A percentile compares a stretch with the other conserved stretches of the same genome.
Conservation (phyloP, 2,888 invertebrate genomes). For the Philereme transversata region DNA sequence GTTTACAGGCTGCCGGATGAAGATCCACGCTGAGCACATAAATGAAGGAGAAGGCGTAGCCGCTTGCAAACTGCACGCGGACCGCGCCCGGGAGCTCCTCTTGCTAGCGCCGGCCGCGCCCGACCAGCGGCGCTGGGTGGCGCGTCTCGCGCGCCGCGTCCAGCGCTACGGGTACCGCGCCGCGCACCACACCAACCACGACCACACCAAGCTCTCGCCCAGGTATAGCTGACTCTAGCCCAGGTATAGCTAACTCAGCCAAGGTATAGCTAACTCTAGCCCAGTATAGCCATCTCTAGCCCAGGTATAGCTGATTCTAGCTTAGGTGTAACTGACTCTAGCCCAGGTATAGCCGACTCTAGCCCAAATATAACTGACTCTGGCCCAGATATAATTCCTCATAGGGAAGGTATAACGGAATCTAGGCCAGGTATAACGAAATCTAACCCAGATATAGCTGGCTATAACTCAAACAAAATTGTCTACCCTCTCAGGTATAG, state of each 20-base stretch:
- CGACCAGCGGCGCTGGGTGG: constrained; percentile 97
- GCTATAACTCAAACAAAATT: constrained; percentile 52
- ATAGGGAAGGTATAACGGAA: constrained; percentile 30
- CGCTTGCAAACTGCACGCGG: constrained; percentile 98
- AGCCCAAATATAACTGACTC: constrained; percentile 59
- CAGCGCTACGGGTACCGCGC: constrained; percentile 97
- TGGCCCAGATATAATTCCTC: constrained; percentile 47
- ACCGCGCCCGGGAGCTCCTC: constrained; percentile 97
- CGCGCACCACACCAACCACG: constrained; percentile 85
- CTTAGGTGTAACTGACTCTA: constrained; percentile 51
- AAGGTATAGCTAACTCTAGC: constrained; percentile 50
- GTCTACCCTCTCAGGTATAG: constrained; percentile 55
- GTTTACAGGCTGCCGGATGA: constrained; percentile 93
- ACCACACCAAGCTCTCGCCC: constrained; percentile 67
- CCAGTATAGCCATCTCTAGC: constrained; percentile 54
- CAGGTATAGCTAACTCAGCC: constrained; percentile 55
- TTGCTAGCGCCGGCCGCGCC: constrained; percentile 93
- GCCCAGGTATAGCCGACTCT: constrained; percentile 48
- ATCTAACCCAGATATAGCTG: constrained; percentile 60
- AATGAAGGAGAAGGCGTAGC: constrained; percentile 91
- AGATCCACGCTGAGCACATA: constrained; percentile 98
- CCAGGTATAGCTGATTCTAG: constrained; percentile 58
- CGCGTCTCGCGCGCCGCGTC: constrained; percentile 94
- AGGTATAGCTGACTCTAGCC: constrained; percentile 61
- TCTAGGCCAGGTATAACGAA: constrained; percentile 40